Base-by-base conservation (phyloP, 1,140 invertebrate species). In the Panulirus ornatus region DNA sequence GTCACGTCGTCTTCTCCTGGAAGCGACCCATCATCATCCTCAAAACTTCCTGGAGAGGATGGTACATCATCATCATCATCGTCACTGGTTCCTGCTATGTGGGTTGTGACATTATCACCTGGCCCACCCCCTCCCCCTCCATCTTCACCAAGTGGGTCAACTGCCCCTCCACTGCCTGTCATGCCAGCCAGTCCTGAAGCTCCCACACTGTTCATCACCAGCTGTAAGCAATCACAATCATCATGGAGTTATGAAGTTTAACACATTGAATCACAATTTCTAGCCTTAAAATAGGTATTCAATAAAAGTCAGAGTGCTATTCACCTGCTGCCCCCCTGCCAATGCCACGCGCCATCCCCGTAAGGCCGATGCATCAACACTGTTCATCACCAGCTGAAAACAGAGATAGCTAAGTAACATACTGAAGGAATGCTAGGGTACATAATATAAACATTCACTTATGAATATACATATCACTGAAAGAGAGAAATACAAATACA, bases 1-100 rank as follows among this genome's bases (percentile, higher is more conserved):
- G 98, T 99, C 85, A 99, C 97, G 93, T 99, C 98, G 94, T 98
- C 97, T 91, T 97, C 97, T 95, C 97, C 91, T 40, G 93, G 93
- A 5, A 94, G 91, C 34, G 92, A 93, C 93, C 97, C 97, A 0
- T 95, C 95, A 54, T 95, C 95, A 92, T 97, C 97, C 47, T 96
- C 96, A 90, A 96, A 96, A 22, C 95, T 95, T 19, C 96, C 92
- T 5, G 93, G 83, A 30, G 92, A 97, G 96, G 88, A 97, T 96
- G 93, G 94, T 93, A 93, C 94, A 44, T 93, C 93, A 86, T 93
- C 93, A 36, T 93, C 93, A 70, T 93, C 93, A 83, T 93, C 93
- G 54, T 93, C 91, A 66, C 83, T 91, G 14, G 70, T 54, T 42
- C 85, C 90, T 30, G 71, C n/a, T 6, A 86, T 75, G 54, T 89